These are phyloP conservation scores for Mus musculus DNA, from an alignment of 2,113 vertebrate species.

Conservation along the genomic window DNA sequence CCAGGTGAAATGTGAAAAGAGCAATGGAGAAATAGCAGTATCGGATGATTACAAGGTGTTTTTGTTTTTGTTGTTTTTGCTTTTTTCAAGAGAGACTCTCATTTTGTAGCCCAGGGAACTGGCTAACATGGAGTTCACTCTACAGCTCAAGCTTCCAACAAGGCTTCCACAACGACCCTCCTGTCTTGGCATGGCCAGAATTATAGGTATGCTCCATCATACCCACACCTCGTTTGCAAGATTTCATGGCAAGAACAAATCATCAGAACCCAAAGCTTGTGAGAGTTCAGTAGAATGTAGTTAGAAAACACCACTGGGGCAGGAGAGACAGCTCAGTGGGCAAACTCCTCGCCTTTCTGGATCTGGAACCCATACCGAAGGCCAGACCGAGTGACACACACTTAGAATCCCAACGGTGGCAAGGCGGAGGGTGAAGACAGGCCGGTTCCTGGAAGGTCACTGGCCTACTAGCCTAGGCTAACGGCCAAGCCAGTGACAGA, in stretches of 20 bases:
- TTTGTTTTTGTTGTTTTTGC: not conserved
- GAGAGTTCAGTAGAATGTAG: conserved; percentile 15
- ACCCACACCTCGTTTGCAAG: conserved; percentile 36
- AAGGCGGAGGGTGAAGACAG: not conserved
- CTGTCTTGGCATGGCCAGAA: not conserved
- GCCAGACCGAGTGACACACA: not conserved
- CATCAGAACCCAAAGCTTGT: not conserved
- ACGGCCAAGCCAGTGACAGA: not conserved
- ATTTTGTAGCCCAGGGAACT: not conserved
- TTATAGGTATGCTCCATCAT: not conserved
- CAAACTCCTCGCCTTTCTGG: not conserved
- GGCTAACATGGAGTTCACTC: not conserved
- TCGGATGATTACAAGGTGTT: conserved; percentile 18
- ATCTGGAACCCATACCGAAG: not conserved
- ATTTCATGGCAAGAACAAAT: conserved; percentile 40
- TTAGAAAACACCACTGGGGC: not conserved
- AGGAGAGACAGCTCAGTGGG: not conserved
- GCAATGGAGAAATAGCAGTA: not conserved
- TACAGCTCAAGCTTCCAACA: not conserved
- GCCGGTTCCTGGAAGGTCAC: not conserved
- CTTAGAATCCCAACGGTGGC: not conserved
- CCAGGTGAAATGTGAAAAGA: not conserved
- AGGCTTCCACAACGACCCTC: not conserved
- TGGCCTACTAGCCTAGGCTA: not conserved
- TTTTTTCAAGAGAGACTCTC: not conserved